A percentile compares a stretch with the other conserved stretches of the same genome.
phyloP scores from a whole-genome alignment of 2,888 invertebrate genomes.

The Caenorhabditis auriculariae region DNA sequence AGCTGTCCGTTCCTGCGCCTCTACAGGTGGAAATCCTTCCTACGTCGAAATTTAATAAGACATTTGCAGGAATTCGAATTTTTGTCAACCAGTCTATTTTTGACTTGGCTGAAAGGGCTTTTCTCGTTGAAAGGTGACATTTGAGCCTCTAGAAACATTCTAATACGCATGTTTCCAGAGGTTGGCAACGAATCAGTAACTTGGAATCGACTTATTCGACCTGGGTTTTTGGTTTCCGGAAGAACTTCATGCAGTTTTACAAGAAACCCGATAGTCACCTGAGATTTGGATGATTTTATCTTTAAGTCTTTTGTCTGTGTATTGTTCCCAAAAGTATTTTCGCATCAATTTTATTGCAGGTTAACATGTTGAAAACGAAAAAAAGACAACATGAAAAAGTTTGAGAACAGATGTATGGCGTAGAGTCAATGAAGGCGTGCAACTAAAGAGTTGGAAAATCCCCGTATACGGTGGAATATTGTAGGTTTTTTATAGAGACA shows the following conservation, averaged over 20 bases:
- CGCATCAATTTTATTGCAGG: background rate
- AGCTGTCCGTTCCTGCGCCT: constrained; percentile 18
- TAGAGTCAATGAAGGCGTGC: no score
- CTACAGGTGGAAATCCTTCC: constrained; percentile 7
- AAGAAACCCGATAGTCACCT: constrained; percentile 33
- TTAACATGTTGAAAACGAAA: background rate
- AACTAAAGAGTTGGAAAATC: no score
- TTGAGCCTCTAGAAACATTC: background rate
- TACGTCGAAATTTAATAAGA: background rate
- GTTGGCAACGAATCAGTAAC: background rate
- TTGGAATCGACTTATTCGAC: constrained; percentile 5
- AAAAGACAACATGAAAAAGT: background rate
- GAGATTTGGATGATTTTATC: constrained; percentile 27
- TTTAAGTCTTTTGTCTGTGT: background rate
- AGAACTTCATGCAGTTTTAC: constrained; percentile 29
- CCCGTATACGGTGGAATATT: no score
- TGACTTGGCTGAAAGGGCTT: constrained; percentile 21
- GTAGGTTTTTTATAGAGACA: no score
- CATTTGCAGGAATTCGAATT: constrained; percentile 7
- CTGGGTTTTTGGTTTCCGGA: constrained; percentile 24
- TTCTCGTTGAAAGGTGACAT: constrained; percentile 1
- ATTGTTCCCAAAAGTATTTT: background rate
- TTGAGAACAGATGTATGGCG: background rate
- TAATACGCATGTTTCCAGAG: background rate
- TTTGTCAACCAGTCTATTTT: constrained; percentile 21